Conservation (phyloP, 2,888 invertebrate genomes). For the Octodonta nipae region DNA sequence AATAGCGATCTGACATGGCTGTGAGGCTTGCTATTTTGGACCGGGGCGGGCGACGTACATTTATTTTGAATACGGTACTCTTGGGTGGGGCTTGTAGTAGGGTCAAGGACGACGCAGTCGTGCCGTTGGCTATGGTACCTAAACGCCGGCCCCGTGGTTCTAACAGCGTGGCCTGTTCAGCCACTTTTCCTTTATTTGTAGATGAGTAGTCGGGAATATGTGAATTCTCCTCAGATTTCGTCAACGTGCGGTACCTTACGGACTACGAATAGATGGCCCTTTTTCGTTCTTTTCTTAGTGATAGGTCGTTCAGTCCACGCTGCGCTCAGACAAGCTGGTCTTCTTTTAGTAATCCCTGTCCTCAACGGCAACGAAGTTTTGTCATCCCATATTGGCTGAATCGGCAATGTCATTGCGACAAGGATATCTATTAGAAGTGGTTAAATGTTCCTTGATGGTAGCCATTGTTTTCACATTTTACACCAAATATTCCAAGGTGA, state of each 20-base stretch:
- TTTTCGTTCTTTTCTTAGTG: conserved; percentile 34
- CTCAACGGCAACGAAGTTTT: conserved; percentile 16
- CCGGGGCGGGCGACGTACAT: conserved; percentile 28
- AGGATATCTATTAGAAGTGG: no score
- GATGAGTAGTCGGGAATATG: no score
- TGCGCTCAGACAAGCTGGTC: conserved; percentile 27
- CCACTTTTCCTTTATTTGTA: no score
- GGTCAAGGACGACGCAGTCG: no score
- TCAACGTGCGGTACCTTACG: conserved; percentile 47
- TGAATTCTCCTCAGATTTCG: conserved; percentile 38
- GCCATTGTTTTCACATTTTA: no score
- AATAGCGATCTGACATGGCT: conserved; percentile 30
- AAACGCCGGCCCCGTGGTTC: conserved; percentile 14
- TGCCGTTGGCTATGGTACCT: conserved; percentile 17
- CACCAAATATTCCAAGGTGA: no score
- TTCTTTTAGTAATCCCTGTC: no score
- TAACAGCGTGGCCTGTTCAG: conserved; percentile 18
- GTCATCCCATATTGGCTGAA: background rate
- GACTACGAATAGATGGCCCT: conserved; percentile 50
- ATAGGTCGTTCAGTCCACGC: conserved; percentile 32
- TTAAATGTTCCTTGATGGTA: no score
- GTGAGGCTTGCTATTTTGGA: conserved; percentile 19
- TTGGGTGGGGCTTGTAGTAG: conserved; percentile 22
- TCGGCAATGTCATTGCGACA: conserved; percentile 24
- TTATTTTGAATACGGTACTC: conserved; percentile 32